Conservation (phyloP, 2,888 invertebrate genomes). For the Lepas anatifera region DNA sequence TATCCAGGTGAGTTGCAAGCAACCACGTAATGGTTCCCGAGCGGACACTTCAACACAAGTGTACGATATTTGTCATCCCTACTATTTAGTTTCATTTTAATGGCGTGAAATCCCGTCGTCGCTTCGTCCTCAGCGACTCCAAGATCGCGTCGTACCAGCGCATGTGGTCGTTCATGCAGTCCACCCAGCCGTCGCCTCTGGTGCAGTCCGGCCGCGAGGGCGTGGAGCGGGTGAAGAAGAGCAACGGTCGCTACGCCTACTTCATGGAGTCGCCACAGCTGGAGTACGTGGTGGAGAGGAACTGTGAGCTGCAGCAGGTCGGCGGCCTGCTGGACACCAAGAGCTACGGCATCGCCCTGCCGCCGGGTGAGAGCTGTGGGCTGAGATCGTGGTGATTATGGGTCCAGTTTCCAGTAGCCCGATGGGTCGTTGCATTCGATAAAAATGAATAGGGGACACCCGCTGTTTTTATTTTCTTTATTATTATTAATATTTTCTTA, state of each 20-base stretch:
- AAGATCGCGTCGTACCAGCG: constrained; percentile 85
- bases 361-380: constrained; percentile 56
- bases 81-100: too few relatives aligned
- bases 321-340: constrained; percentile 87
- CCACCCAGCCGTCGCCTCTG: constrained; percentile 75
- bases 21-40: too few relatives aligned
- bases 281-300: constrained; percentile 81
- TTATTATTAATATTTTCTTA: too few relatives aligned
- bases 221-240: constrained; percentile 65
- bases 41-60: too few relatives aligned
- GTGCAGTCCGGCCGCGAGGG: constrained; percentile 76
- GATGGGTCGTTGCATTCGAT: too few relatives aligned
- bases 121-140: constrained; percentile 48
- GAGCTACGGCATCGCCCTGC: constrained; percentile 90
- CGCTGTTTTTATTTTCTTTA: too few relatives aligned
- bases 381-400: too few relatives aligned
- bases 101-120: too few relatives aligned
- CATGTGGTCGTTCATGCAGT: constrained; percentile 94
- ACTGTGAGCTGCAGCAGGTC: constrained; percentile 78
- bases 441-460: too few relatives aligned
- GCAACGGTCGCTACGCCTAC: constrained; percentile 79
- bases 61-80: too few relatives aligned
- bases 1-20: too few relatives aligned
- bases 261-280: constrained; percentile 96
- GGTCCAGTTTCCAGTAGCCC: too few relatives aligned